Evolutionary conservation across 1,140 invertebrate genomes (phyloP).

Genomic region (Papilio aristodemus): DNA sequence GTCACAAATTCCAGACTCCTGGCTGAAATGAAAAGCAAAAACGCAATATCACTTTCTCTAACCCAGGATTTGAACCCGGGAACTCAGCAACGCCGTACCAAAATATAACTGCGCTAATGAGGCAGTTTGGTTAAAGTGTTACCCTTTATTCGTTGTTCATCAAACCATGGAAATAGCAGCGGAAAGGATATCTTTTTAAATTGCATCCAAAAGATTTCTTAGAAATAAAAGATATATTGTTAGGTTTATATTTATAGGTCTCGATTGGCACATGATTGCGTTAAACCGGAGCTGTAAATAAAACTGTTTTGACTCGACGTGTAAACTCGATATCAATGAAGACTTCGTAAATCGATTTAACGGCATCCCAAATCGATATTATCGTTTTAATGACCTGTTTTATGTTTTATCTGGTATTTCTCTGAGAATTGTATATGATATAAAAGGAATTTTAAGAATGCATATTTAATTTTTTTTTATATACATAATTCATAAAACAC

Average conservation of each 20-base stretch:
- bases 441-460: background rate
- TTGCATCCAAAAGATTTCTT: background rate
- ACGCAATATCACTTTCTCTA: no score
- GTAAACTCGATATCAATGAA: conserved; percentile 41
- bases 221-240: conserved; percentile 7
- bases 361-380: conserved; percentile 36
- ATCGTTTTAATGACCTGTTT: conserved; percentile 30
- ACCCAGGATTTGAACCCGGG: no score
- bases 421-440: background rate
- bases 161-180: no score
- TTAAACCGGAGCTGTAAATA: conserved; percentile 44
- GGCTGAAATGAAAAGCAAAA: no score
- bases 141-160: no score
- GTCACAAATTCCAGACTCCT: no score
- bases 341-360: conserved; percentile 42
- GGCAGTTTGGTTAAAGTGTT: no score
- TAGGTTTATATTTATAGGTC: background rate
- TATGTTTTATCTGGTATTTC: conserved; percentile 27
- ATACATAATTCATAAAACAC: no score
- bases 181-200: no score
- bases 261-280: conserved; percentile 14
- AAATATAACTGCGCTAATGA: no score
- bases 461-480: background rate
- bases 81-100: no score
- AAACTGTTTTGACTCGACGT: conserved; percentile 47